A percentile compares a stretch with the other conserved stretches of the same genome.
Conservation (phyloP, 2,797 vertebrate genomes). For the Siniperca scherzeri region DNA sequence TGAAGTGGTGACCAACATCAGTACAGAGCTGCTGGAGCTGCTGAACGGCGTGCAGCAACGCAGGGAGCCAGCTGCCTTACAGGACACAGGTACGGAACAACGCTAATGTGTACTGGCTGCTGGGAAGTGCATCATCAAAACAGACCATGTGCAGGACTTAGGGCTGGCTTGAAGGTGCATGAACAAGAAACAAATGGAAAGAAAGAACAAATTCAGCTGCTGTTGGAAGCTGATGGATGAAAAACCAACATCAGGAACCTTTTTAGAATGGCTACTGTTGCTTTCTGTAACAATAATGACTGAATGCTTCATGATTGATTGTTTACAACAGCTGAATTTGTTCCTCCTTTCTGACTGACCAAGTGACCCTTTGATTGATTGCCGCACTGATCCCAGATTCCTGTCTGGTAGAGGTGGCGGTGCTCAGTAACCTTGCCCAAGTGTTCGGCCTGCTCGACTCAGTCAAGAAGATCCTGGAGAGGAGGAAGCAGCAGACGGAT, state of each 20-base stretch:
- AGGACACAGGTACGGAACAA: conserved; percentile 90
- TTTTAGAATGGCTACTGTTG: neutral
- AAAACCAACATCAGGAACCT: neutral
- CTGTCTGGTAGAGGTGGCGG: conserved; percentile 92
- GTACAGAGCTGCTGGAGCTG: conserved; percentile 94
- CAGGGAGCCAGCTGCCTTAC: conserved; percentile 87
- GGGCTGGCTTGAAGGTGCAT: neutral
- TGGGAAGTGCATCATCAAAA: neutral
- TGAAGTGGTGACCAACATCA: conserved; percentile 97
- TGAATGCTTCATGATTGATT: neutral
- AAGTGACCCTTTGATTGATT: conserved; percentile 71
- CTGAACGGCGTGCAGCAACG: conserved; percentile 92
- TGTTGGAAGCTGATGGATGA: conserved; percentile 13
- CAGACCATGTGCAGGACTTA: neutral
- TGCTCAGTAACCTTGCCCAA: conserved; percentile 95
- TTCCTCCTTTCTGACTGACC: conserved; percentile 67
- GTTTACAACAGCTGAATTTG: conserved; percentile 50
- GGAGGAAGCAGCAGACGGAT: conserved; percentile 90
- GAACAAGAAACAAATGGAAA: conserved; percentile 30
- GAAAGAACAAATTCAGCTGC: conserved; percentile 64
- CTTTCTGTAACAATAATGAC: neutral
- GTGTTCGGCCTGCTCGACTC: conserved; percentile 96
- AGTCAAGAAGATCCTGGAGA: conserved; percentile 93
- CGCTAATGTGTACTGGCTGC: neutral
- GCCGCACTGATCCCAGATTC: conserved; percentile 80